A percentile compares a stretch with the other conserved stretches of the same genome.
phyloP scores from a whole-genome alignment of 2,797 vertebrate species.

The Melanotaenia nigrans region DNA sequence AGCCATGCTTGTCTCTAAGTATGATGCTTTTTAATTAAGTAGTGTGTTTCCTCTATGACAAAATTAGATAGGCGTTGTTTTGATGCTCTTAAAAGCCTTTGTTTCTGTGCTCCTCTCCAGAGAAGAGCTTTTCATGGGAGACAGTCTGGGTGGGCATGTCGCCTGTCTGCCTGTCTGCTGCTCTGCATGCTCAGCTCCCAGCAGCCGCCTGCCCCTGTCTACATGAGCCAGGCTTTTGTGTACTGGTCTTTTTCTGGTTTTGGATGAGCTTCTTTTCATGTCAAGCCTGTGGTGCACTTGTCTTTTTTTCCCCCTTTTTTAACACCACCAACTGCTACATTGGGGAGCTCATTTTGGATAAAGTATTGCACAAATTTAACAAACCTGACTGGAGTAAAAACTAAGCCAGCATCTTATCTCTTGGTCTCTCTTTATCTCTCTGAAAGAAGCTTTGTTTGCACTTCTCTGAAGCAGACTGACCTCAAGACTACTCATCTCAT shows the following conservation, averaged over 20 bases:
- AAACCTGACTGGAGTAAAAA: constrained; percentile 10
- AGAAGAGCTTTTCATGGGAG: constrained; percentile 62
- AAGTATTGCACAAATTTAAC: neutral
- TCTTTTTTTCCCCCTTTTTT: constrained; percentile 17
- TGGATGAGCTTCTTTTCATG: constrained; percentile 64
- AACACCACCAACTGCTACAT: constrained; percentile 22
- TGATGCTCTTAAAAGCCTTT: constrained; percentile 63
- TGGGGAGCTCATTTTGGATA: constrained; percentile 15
- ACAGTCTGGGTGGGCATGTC: constrained; percentile 75
- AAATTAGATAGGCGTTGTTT: constrained; percentile 58
- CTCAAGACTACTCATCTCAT: neutral
- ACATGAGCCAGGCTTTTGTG: constrained; percentile 75
- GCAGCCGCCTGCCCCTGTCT: constrained; percentile 66
- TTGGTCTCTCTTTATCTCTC: constrained; percentile 19
- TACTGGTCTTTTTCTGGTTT: constrained; percentile 37
- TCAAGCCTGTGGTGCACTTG: constrained; percentile 36
- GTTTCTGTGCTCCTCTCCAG: constrained; percentile 61
- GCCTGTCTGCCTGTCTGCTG: constrained; percentile 61
- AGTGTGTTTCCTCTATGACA: constrained; percentile 30
- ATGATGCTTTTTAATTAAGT: constrained; percentile 1
- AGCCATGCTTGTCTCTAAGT: neutral
- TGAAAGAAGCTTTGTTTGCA: constrained; percentile 32
- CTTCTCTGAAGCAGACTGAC: constrained; percentile 9
- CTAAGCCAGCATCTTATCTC: neutral
- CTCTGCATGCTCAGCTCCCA: constrained; percentile 65